A percentile compares a stretch with the other conserved stretches of the same genome.
Conservation (phyloP, 2,888 invertebrate species). For the Mayetiola destructor region DNA sequence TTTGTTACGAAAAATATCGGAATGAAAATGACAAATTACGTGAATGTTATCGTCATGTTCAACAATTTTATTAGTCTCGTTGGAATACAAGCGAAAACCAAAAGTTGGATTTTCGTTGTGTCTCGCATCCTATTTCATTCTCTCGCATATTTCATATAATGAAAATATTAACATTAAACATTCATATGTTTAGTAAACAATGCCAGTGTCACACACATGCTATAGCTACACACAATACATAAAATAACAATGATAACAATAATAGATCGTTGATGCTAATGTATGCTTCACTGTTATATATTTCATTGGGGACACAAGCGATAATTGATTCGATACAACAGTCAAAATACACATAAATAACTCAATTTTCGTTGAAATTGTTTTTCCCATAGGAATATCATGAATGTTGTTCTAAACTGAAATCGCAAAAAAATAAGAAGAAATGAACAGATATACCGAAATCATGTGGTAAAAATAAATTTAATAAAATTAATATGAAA, state of each 20-base stretch:
- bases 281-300: neutral
- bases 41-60: slow-evolving; percentile 11
- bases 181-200: neutral
- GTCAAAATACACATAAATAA: neutral
- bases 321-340: slow-evolving; percentile 9
- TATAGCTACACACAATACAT: no score
- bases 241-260: neutral
- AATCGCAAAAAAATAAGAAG: neutral
- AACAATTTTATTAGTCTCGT: slow-evolving; percentile 11
- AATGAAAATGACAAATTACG: slow-evolving; percentile 12
- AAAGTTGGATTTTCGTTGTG: neutral
- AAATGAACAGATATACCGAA: neutral
- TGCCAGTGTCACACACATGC: no score
- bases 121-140: no score
- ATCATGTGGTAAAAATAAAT: no score
- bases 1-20: neutral
- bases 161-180: no score
- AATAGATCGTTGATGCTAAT: neutral
- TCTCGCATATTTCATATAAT: no score
- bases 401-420: neutral
- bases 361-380: neutral
- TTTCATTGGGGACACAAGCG: no score
- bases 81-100: neutral
- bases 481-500: no score
- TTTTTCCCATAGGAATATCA: neutral